phyloP scores from a whole-genome alignment of 2,113 vertebrate genomes.

The Lepus timidus region DNA sequence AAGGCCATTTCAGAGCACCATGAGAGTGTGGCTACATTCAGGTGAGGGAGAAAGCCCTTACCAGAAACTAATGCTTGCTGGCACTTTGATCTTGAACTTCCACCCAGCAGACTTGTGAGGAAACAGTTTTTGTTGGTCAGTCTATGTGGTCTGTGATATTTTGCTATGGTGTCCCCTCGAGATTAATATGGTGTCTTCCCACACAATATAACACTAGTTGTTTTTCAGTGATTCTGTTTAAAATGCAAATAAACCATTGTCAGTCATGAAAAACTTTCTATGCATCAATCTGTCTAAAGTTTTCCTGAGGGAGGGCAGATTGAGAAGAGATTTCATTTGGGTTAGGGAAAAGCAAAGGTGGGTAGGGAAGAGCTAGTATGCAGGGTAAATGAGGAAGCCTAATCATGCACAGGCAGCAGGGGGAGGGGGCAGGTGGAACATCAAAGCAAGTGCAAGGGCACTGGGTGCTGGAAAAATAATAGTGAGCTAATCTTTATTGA shows the following conservation, averaged over 20 bases:
- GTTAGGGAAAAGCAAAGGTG: neutral
- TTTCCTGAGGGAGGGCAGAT: neutral
- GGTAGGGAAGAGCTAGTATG: neutral
- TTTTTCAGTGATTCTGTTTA: slow-evolving; percentile 39
- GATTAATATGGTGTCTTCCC: neutral
- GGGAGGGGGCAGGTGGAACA: neutral
- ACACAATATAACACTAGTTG: neutral
- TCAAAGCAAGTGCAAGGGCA: neutral
- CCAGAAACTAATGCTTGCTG: neutral
- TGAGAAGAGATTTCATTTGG: slow-evolving; percentile 29
- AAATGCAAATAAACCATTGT: slow-evolving; percentile 41
- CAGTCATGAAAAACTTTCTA: neutral
- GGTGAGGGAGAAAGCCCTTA: neutral
- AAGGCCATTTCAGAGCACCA: neutral
- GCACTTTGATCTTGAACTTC: neutral
- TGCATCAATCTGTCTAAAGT: neutral
- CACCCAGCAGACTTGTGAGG: neutral
- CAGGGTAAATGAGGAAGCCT: neutral
- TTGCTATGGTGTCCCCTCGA: neutral
- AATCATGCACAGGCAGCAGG: neutral
- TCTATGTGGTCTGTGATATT: neutral
- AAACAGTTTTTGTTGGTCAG: neutral
- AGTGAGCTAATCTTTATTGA: neutral
- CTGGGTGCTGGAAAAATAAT: neutral
- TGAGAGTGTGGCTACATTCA: neutral